Conservation (phyloP, 2,888 invertebrate species). For the Ophonus ardosiacus region DNA sequence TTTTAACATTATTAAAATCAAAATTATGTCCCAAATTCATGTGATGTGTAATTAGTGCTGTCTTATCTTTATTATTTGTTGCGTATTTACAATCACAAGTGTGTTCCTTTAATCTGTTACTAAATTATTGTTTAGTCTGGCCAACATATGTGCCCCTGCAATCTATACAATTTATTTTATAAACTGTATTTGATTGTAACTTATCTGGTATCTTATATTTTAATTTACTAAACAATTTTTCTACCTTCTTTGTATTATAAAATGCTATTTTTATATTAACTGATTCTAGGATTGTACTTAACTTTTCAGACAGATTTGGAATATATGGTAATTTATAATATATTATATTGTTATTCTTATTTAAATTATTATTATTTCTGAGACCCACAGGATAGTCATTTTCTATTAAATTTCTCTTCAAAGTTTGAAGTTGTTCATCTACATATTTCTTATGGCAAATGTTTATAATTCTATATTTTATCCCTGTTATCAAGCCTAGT, state of each 20-base stretch:
- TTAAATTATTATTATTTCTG: not conserved
- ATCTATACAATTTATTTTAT: slow-evolving; percentile 27
- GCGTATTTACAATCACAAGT: too few relatives aligned
- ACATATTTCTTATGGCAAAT: not conserved
- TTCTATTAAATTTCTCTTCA: not conserved
- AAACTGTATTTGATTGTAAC: slow-evolving; percentile 9
- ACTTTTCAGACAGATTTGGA: slow-evolving; percentile 17
- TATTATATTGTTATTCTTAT: slow-evolving; percentile 23
- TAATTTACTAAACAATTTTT: slow-evolving; percentile 25
- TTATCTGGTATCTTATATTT: slow-evolving; percentile 46
- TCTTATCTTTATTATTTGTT: not conserved
- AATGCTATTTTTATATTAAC: not conserved
- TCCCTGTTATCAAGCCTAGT: not conserved
- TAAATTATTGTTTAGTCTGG: not conserved
- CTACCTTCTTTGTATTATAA: not conserved
- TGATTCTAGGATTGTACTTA: not conserved
- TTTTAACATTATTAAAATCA: not conserved
- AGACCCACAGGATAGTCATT: not conserved
- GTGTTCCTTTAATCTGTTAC: not conserved
- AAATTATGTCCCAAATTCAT: not conserved
- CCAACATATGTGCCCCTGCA: not conserved
- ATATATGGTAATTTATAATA: slow-evolving; percentile 24
- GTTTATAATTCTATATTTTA: not conserved
- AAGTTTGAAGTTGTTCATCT: not conserved
- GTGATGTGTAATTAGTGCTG: not conserved